A percentile compares a stretch with the other conserved stretches of the same genome.
These are phyloP conservation scores for Macropus fuliginosus DNA, from an alignment of 2,797 vertebrate genomes.

Conservation along the genomic window DNA sequence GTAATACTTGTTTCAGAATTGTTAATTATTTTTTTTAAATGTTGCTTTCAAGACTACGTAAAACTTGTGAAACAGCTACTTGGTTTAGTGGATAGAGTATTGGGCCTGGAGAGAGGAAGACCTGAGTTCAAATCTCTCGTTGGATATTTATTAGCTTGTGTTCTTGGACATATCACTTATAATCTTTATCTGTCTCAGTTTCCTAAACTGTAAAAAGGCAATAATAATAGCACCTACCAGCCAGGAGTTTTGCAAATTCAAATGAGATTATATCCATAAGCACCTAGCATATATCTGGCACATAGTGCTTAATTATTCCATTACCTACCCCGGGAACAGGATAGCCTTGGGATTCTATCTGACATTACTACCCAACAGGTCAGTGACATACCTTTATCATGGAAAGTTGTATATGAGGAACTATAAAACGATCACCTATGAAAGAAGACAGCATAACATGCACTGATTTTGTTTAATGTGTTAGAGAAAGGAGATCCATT, in stretches of 20 bases:
- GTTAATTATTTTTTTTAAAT: neutral
- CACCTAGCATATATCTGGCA: no score
- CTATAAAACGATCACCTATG: neutral
- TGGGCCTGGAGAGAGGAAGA: neutral
- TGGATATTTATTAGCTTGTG: no score
- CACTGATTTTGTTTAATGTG: neutral
- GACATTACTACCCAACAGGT: no score
- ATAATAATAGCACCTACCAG: neutral
- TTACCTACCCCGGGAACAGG: no score
- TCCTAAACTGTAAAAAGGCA: neutral
- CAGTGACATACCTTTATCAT: no score
- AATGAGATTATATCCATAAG: neutral
- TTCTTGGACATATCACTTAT: neutral
- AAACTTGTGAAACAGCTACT: no score
- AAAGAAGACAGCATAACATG: neutral
- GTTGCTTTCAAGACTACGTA: neutral
- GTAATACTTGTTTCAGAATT: neutral
- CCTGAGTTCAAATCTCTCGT: no score
- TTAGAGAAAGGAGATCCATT: neutral
- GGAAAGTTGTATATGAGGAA: neutral
- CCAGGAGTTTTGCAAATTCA: neutral
- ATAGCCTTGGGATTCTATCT: no score
- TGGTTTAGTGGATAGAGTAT: neutral
- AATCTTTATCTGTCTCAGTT: neutral
- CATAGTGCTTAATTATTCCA: no score